phyloP scores from a whole-genome alignment of 2,797 vertebrate genomes.

The Astyanax mexicanus region DNA sequence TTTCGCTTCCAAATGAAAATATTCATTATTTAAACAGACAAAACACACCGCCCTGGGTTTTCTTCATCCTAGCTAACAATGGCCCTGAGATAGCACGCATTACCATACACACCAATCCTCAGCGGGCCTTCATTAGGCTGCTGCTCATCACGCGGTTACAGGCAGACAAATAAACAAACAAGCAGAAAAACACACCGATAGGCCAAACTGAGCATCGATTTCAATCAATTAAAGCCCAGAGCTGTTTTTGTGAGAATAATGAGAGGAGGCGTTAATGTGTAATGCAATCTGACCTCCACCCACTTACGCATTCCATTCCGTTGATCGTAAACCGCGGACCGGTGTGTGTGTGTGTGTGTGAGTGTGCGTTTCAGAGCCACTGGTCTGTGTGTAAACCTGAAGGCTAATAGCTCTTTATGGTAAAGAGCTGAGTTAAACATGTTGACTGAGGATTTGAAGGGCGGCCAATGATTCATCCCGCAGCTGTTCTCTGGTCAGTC shows the following conservation, averaged over 20 bases:
- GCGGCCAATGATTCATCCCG: neutral
- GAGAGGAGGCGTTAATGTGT: constrained; percentile 45
- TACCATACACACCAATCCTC: constrained; percentile 6
- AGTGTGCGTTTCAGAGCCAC: neutral
- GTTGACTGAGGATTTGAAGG: constrained; percentile 19
- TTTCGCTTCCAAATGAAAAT: neutral
- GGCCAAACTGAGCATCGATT: constrained; percentile 22
- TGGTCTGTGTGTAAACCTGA: neutral
- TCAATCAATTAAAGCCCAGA: constrained; percentile 51
- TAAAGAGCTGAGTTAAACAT: neutral
- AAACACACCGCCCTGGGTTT: neutral
- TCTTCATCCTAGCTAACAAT: neutral
- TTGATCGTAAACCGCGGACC: constrained; percentile 23
- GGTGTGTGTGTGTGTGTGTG: neutral
- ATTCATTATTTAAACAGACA: neutral
- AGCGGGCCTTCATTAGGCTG: constrained; percentile 26
- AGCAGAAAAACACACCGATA: constrained; percentile 1
- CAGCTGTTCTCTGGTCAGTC: neutral
- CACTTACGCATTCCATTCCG: constrained; percentile 37
- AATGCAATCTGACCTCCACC: constrained; percentile 51
- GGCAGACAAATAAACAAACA: constrained; percentile 27
- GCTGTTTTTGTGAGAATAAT: constrained; percentile 37
- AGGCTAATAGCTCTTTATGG: neutral
- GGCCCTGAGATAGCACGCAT: constrained; percentile 10
- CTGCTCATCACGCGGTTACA: neutral